phyloP scores from a whole-genome alignment of 2,113 vertebrate genomes.

The Saccopteryx bilineata region DNA sequence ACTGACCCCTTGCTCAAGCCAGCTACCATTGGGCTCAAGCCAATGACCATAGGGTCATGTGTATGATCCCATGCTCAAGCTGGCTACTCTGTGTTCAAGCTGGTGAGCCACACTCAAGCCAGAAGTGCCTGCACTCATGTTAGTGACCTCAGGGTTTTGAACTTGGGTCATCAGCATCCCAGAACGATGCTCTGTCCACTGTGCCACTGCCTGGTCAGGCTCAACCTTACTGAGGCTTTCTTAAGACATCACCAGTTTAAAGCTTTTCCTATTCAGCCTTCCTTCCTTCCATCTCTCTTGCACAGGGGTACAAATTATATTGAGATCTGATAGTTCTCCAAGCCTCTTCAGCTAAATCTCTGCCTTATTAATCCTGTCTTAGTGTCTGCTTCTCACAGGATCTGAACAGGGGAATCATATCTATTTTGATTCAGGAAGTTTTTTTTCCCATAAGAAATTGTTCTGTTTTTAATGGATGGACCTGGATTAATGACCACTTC shows the following conservation, averaged over 20 bases:
- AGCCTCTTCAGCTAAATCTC: background rate
- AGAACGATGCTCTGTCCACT: too few species aligned
- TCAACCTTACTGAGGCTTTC: background rate
- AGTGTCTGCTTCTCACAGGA: background rate
- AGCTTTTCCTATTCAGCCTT: background rate
- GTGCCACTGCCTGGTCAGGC: background rate
- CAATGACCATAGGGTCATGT: too few species aligned
- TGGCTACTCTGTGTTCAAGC: too few species aligned
- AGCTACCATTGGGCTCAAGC: too few species aligned
- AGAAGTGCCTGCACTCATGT: too few species aligned
- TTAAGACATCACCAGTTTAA: background rate
- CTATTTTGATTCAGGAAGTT: slow-evolving; percentile 14
- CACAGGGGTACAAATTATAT: background rate
- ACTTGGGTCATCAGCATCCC: too few species aligned
- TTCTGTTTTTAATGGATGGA: slow-evolving; percentile 24
- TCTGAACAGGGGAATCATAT: background rate
- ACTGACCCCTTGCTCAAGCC: too few species aligned
- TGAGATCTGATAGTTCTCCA: background rate
- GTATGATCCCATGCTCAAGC: too few species aligned
- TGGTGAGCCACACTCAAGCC: too few species aligned
- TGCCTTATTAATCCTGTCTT: slow-evolving; percentile 43
- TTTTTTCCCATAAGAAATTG: slow-evolving; percentile 3
- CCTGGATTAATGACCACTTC: background rate
- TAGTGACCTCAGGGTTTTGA: too few species aligned
- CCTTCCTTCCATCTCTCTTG: slow-evolving; percentile 18